Evolutionary conservation across 2,888 invertebrate genomes (phyloP), one percentile per base, ranked within the genome.

Genomic region (Colletes collaris): DNA sequence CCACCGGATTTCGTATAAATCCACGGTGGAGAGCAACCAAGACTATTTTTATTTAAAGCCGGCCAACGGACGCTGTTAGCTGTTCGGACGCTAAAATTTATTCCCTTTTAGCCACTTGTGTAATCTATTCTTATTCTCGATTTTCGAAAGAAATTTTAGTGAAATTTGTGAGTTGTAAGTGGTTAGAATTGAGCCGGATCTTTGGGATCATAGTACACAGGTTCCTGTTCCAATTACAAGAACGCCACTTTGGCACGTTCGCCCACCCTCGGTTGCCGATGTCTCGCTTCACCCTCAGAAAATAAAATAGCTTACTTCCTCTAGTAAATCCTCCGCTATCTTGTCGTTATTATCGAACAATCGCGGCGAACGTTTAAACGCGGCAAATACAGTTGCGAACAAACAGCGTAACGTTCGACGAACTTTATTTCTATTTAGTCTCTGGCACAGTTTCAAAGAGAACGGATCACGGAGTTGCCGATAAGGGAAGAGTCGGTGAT

Each of bases 181-280:
- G 37, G 53, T 55, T 67, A 37, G 59, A 74, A 68, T 74, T 59
- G 59, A 49, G 67, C 58, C 59, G 27, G 63, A 8, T 59, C 59
- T 62, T 68, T 66, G 52, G 55, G 73, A 66, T 70, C 70, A 69
- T 55, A 35, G 76, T 75, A 63, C 76, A 67, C 72, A 49, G 77
- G 75, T 76, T 66, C 71, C 73, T 72, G 78, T 75, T 76, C 79
- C 82, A 81, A 76, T 82, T 75, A 82, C 63, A 64, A 79, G 72
- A 79, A 68, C 68, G 72, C 74, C 82, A 79, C 82, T 83, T 82
- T 69, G 82, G 75, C 82, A 83, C 82, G 82, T 82, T 70, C 75
- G 58, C 72, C 59, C 82, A 55, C 69, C 72, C 82, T 65, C 56
- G 49, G 46, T 58, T 11, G 66, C 55, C 67, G 70, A 74, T 60